Conservation (phyloP, 92 coral and sea anemone genomes). For the Zoanthus sociatus region DNA sequence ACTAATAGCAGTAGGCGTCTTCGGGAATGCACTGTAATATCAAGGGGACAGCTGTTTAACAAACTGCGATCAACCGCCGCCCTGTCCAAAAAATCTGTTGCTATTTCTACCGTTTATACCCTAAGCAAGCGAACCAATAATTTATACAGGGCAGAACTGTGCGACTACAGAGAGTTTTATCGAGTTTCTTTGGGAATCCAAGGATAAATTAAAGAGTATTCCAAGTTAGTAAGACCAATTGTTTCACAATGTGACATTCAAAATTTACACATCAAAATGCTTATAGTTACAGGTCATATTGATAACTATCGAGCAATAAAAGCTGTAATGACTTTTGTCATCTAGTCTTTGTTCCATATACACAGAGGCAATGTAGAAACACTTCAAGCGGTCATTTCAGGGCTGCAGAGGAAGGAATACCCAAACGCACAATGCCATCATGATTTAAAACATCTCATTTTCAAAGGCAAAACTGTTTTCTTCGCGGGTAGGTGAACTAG, state of each 20-base stretch:
- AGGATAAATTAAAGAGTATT: neutral
- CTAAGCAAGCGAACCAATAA: neutral
- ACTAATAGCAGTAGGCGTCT: neutral
- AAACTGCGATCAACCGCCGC: neutral
- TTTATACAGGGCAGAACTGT: constrained; percentile 12
- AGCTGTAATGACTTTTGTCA: constrained; percentile 34
- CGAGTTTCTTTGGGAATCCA: constrained; percentile 22
- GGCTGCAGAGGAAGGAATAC: constrained; percentile 7
- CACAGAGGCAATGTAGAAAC: constrained; percentile 7
- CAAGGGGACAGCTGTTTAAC: neutral
- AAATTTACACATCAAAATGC: neutral
- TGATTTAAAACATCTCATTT: neutral
- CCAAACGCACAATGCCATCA: neutral
- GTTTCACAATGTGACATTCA: constrained; percentile 1
- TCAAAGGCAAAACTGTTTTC: neutral
- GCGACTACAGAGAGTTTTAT: neutral
- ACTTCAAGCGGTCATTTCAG: neutral
- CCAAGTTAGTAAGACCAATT: constrained; percentile 5
- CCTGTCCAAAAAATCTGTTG: constrained; percentile 36
- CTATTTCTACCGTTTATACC: constrained; percentile 3
- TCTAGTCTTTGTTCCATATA: constrained; percentile 25
- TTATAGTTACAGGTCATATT: constrained; percentile 30
- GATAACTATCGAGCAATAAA: constrained; percentile 26
- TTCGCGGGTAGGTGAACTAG: constrained; percentile 25
- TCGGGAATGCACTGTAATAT: neutral